These are phyloP conservation scores for Cuniculus paca DNA, from an alignment of 2,797 vertebrate species.

Conservation along the genomic window DNA sequence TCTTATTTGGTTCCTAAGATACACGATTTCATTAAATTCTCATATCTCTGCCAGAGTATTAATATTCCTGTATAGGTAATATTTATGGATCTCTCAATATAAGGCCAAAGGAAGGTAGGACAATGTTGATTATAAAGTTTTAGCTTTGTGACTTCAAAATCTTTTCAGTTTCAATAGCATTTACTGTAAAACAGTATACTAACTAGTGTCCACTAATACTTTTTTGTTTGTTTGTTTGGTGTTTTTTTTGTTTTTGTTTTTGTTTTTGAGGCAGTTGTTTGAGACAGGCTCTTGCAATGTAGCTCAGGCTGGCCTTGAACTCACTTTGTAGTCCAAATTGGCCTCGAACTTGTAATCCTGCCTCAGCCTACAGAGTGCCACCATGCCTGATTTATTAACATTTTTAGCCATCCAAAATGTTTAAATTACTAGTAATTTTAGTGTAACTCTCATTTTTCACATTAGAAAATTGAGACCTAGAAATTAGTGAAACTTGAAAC, in stretches of 20 bases:
- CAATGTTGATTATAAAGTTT: not conserved
- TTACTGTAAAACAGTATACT: not conserved
- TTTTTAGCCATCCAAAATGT: not conserved
- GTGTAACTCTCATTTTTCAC: not conserved
- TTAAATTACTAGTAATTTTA: constrained; percentile 24
- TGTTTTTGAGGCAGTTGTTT: too few relatives aligned
- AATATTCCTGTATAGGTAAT: constrained; percentile 1
- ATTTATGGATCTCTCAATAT: not conserved
- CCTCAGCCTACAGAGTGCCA: not conserved
- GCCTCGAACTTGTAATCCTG: not conserved
- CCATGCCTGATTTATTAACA: not conserved
- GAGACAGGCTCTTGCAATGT: not conserved
- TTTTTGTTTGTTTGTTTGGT: not conserved
- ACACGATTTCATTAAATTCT: constrained; percentile 18
- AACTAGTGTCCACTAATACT: not conserved
- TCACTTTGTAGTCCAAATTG: not conserved
- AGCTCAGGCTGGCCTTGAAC: not conserved
- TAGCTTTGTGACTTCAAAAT: constrained; percentile 9
- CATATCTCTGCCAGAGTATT: constrained; percentile 8
- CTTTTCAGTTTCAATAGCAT: not conserved
- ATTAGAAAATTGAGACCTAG: constrained; percentile 34
- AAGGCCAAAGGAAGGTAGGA: not conserved
- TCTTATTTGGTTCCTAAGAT: constrained; percentile 12
- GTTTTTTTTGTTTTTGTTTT: too few relatives aligned
- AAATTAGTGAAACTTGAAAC: constrained; percentile 18